Base-by-base conservation (phyloP, 2,113 vertebrate species). In the Calypte anna region DNA sequence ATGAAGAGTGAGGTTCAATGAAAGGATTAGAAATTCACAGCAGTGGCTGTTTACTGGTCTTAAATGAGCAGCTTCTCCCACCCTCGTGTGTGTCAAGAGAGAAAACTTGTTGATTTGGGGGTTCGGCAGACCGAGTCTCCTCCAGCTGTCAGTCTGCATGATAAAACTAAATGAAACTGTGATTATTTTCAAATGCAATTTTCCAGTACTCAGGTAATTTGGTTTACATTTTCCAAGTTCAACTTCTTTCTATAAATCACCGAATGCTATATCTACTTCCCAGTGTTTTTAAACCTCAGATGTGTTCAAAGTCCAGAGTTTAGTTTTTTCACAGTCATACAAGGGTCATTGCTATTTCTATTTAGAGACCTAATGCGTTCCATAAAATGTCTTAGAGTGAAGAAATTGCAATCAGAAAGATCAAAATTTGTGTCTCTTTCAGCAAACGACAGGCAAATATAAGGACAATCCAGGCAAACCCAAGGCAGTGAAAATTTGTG, bases 101-200 rank as follows among this genome's bases (percentile, higher is more conserved):
- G 86, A 81, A 89, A 93, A 95, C 94, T 84, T 95, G 95, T 95
- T 96, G 96, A 94, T 83, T 36, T 40, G 83, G 75, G 62, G 67
- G 91, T 51, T 78, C 70, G 4, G 90, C 86, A 4, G 77, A 95
- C 69, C 10, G 43, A 87, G 57, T 94, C 94, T 87, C 62, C 92
- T 87, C 86, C 93, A 96, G 69, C 82, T 94, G 87, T 51, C 82
- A 85, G 88, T 84, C 78, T 93, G 44, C 62, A 74, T 70, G 77
- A 95, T 78, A 58, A 85, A 90, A 78, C 44, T 40, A 93, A 55
- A 76, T 44, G 30, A 94, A 95, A 94, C 73, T 0, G 3, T 67
- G 75, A 72, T n/a, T 87, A 78, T 92, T 95, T 94, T 95, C 86
- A 88, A 69, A 82, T 44, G 30, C 66, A 94, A 69, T 83, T 95